Evolutionary conservation across 1,140 invertebrate species (phyloP), one percentile per base, ranked within the genome.

Genomic region (Drosophila biarmipes): DNA sequence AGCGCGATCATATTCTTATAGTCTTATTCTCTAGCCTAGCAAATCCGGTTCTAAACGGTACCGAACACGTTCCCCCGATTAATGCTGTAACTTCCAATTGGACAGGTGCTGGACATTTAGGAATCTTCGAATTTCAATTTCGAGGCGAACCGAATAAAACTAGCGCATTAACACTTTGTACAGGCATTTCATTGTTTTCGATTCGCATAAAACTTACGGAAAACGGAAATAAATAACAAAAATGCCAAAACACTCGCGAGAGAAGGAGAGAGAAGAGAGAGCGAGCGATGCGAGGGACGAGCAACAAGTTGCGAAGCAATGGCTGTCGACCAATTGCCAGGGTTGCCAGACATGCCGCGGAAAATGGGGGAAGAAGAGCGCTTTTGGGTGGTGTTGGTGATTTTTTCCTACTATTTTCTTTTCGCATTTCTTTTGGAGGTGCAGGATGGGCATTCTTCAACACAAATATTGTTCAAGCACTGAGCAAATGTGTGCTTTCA

Each of bases 281-380:
- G 45, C 48, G 17, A 74, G 48, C 35, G 56, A 69, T 52, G 66
- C 56, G 64, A 53, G 69, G 71, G 71, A 73, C 66, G 72, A 86
- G 82, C 82, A 86, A 86, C 82, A 86, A 86, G 82, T 86, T 86
- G 84, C 74, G 67, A 85, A 84, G 80, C 77, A 86, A 86, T 85
- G 80, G 80, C 80, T 77, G 80, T 80, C 79, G 68, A 38, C 72
- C 53, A 63, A 86, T 74, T 34, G 43, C 45, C 51, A 82, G 82
- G 69, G 84, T 86, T 86, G 82, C 82, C 84, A 73, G 62, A 73
- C 71, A 87, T 80, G 59, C 78, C 48, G 51, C 57, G 21, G 53
- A 55, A 51, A 72, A 61, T 29, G 46, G 27, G 51, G 45, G 56
- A 69, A 34, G 40, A 52, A 71, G 62, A 71, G 58, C 52, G 42